Conservation (phyloP, 2,797 vertebrate species). For the Astyanax mexicanus region DNA sequence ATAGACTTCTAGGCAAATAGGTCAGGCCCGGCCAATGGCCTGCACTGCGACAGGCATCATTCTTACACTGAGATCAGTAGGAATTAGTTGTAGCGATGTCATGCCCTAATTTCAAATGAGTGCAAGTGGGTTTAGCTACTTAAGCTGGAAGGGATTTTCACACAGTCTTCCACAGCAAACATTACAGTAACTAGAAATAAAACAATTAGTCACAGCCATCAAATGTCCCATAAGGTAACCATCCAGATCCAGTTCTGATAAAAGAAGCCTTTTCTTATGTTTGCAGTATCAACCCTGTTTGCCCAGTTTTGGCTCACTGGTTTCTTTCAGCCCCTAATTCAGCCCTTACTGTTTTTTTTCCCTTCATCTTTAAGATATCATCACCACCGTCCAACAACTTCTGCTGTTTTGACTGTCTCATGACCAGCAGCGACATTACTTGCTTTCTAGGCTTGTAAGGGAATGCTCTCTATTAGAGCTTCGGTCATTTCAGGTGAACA, state of each 20-base stretch:
- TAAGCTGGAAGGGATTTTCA: conserved; percentile 47
- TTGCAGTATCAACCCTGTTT: not conserved
- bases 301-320: not conserved
- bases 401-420: conserved; percentile 3
- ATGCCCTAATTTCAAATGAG: conserved; percentile 52
- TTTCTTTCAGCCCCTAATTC: not conserved
- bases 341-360: no score
- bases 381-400: not conserved
- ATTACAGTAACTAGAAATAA: conserved; percentile 39
- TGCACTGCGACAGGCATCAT: not conserved
- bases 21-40: not conserved
- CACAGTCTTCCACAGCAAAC: conserved; percentile 30
- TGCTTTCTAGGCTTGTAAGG: not conserved
- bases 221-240: conserved; percentile 27
- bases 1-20: not conserved
- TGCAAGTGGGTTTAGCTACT: conserved; percentile 36
- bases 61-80: conserved; percentile 26
- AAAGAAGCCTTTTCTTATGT: not conserved
- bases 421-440: conserved; percentile 1
- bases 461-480: not conserved
- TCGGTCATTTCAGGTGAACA: conserved; percentile 15
- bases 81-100: conserved; percentile 37
- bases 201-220: conserved; percentile 15
- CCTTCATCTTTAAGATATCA: not conserved
- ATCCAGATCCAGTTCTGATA: not conserved